Base-by-base conservation (phyloP, 2,113 vertebrate species). In the Daphoenositta chrysoptera region DNA sequence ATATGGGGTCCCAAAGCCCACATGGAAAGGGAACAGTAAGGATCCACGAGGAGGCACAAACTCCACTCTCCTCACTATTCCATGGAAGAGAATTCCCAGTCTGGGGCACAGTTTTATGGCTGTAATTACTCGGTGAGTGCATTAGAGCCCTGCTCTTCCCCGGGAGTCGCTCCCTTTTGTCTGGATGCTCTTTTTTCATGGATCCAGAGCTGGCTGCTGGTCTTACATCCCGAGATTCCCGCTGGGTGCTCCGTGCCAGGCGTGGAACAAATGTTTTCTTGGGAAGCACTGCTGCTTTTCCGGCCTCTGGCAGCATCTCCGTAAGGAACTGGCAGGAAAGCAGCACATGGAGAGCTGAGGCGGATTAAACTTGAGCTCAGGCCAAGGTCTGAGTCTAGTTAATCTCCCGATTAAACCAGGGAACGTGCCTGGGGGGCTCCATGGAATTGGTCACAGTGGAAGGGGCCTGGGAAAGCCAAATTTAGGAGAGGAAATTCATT, bases 1-100 rank as follows among this genome's bases (percentile, higher is more conserved):
- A 6, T 0, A 0, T 7, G 28, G 23, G 28, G 6, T 50, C 50
- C 45, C 39, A 7, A 5, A 8, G 3, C 10, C 51, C 26, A 2
- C 13, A 2, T 7, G 22, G 54, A 57, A 31, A 22, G 1, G 35
- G 45, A 88, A 57, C 21, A 24, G 51, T 1, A 0, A 2, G 27
- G 54, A 72, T 40, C 60, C 24, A 10, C 11, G 22, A 14, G 24
- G 54, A 51, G 17, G 12, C 87, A 4, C 21, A 28, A 33, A 54
- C 27, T 71, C 37, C 5, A 0, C 44, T 84, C 64, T 63, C 56
- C 89, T 68, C 1, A 0, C 14, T 15, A 14, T 82, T 39, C 77
- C 47, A 15, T 1, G 17, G 61, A 37, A 26, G 50, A 75, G 82
- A 77, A 77, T 60, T 93, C 73, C n/a, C 85, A 33, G 73, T 87